phyloP scores from a whole-genome alignment of 2,888 invertebrate species.

The Protodeltote pygarga region DNA sequence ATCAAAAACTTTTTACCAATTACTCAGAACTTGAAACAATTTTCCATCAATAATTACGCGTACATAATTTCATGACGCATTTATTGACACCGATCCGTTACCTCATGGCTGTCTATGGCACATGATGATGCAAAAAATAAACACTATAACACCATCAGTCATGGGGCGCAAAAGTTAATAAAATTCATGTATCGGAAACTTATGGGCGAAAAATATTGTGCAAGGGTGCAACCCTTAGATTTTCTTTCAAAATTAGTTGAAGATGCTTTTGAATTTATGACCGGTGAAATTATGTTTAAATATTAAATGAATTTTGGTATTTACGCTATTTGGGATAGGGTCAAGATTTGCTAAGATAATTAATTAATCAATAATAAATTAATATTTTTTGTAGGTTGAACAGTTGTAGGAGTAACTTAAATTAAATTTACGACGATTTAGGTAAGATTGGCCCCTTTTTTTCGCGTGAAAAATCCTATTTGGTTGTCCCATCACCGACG shows the following conservation, averaged over 20 bases:
- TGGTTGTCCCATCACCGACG: no score
- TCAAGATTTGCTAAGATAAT: not conserved
- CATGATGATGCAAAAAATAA: constrained; percentile 85
- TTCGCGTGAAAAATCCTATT: no score
- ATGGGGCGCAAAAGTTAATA: constrained; percentile 81
- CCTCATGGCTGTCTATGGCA: constrained; percentile 71
- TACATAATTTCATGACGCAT: constrained; percentile 42
- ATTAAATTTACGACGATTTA: no score
- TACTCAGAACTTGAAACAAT: no score
- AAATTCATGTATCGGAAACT: constrained; percentile 87
- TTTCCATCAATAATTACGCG: no score
- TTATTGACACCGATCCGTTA: constrained; percentile 52
- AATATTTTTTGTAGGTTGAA: no score
- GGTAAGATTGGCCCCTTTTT: no score
- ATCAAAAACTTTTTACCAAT: no score
- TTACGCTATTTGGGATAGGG: constrained; percentile 16
- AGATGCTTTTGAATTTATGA: constrained; percentile 54
- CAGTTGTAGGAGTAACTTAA: no score
- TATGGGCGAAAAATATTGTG: constrained; percentile 83
- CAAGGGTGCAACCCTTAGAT: constrained; percentile 74
- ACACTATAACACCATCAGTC: constrained; percentile 70
- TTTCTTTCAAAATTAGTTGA: constrained; percentile 63
- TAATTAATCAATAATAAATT: no score
- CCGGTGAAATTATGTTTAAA: constrained; percentile 51
- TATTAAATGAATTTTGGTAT: constrained; percentile 40